These are phyloP conservation scores for Natrix natrix DNA, from an alignment of 2,797 vertebrate genomes.

Conservation along the genomic window DNA sequence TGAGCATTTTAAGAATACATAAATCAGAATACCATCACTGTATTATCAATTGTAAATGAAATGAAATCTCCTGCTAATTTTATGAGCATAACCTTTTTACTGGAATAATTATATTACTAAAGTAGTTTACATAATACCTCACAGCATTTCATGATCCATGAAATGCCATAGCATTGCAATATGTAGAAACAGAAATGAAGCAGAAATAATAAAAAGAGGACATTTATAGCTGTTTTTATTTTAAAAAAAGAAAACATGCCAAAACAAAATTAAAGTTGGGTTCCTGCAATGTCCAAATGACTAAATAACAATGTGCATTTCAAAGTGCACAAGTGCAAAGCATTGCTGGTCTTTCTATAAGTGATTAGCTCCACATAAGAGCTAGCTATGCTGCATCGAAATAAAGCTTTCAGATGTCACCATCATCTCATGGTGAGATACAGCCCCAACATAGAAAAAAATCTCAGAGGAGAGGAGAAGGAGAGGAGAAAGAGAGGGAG, in stretches of 20 bases:
- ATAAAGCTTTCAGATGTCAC: constrained; percentile 10
- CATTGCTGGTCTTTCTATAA: constrained; percentile 24
- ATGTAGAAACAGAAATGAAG: constrained; percentile 34
- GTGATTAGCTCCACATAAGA: constrained; percentile 11
- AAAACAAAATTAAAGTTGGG: neutral
- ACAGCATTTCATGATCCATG: constrained; percentile 48
- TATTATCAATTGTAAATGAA: constrained; percentile 58
- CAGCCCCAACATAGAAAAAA: neutral
- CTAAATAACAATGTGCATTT: constrained; percentile 26
- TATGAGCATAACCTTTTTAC: constrained; percentile 54
- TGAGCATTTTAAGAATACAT: constrained; percentile 32
- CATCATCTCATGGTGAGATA: constrained; percentile 23
- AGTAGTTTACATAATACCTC: constrained; percentile 50
- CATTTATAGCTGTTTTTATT: constrained; percentile 23
- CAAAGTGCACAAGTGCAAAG: constrained; percentile 34
- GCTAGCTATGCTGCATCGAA: constrained; percentile 29
- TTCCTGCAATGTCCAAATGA: constrained; percentile 18
- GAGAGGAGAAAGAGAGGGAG: constrained; percentile 14
- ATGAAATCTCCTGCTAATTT: constrained; percentile 51
- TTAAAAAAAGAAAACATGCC: neutral
- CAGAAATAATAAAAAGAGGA: constrained; percentile 8
- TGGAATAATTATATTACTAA: constrained; percentile 32
- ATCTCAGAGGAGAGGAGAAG: constrained; percentile 25
- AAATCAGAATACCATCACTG: constrained; percentile 53
- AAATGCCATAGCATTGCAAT: constrained; percentile 46